Conservation (phyloP, 1,140 invertebrate species). For the Prorops nasuta region DNA sequence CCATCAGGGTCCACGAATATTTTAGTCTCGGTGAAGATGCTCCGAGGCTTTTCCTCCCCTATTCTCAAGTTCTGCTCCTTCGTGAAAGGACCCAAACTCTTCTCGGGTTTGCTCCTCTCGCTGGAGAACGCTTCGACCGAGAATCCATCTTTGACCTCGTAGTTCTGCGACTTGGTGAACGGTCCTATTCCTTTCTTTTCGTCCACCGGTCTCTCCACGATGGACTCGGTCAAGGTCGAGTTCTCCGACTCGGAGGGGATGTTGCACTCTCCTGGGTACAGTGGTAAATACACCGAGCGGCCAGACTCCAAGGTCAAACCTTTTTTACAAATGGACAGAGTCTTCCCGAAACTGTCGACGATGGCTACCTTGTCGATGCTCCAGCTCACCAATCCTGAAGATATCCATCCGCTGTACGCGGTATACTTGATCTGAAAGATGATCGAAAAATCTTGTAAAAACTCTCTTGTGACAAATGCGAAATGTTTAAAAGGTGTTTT, state of each 20-base stretch:
- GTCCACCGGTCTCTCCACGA: slow-evolving; percentile 7
- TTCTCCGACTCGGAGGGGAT: slow-evolving; percentile 46
- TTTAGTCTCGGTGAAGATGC: neutral
- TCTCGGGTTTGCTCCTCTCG: slow-evolving; percentile 28
- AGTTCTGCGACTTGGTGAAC: slow-evolving; percentile 47
- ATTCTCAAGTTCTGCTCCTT: slow-evolving; percentile 38
- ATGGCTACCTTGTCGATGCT: slow-evolving; percentile 80
- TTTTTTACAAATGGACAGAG: slow-evolving; percentile 76
- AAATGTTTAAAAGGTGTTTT: too few relatives aligned
- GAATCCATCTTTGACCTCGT: slow-evolving; percentile 29
- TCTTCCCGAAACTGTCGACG: slow-evolving; percentile 81
- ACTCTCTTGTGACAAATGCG: too few relatives aligned
- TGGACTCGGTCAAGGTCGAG: slow-evolving; percentile 9
- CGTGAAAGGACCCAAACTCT: slow-evolving; percentile 46
- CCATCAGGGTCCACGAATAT: slow-evolving; percentile 13
- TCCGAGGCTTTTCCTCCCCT: slow-evolving; percentile 7
- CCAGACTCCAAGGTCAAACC: slow-evolving; percentile 74
- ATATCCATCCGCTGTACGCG: slow-evolving; percentile 89
- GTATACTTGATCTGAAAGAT: slow-evolving; percentile 78
- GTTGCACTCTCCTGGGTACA: slow-evolving; percentile 77
- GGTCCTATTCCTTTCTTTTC: slow-evolving; percentile 32
- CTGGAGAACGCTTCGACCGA: slow-evolving; percentile 15
- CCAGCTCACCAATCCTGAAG: slow-evolving; percentile 76
- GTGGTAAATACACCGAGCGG: slow-evolving; percentile 66
- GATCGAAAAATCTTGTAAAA: slow-evolving; percentile 40